Evolutionary conservation across 1,140 invertebrate genomes (phyloP), one percentile per base, ranked within the genome.

Genomic region (Drosophila carrolli): DNA sequence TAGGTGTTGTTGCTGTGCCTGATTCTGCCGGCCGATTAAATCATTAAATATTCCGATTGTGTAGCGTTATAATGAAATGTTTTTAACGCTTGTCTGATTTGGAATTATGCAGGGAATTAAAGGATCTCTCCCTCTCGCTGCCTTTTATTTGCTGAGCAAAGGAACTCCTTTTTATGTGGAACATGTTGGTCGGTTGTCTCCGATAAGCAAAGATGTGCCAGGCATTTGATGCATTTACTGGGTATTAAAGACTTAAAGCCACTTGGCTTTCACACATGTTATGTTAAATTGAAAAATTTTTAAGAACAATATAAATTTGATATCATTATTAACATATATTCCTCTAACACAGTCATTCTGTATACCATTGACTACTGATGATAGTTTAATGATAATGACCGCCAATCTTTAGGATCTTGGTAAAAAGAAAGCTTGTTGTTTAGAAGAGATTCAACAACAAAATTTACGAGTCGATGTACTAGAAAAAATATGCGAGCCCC

Each of bases 21-120:
- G 88, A 88, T 91, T 74, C 62, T 60, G 44, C 44, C 61, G 46
- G 53, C 62, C 86, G 90, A 91, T 91, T 91, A 91, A 91, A 91
- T 91, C 90, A 91, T 91, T 91, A 91, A 91, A 91, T 91, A 91
- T 91, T 91, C 90, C 77, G 90, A 91, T 91, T 91, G 90, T 91
- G 90, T 91, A 90, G 90, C 90, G 80, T 89, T 91, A 91, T 91
- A 91, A 91, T 91, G 90, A 91, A 91, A 91, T 90, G 90, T 91
- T 91, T 88, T 91, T 91, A 91, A 81, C 84, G 84, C 84, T 89
- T 89, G 84, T 89, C 84, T 89, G 84, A 89, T 89, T 89, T 83
- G 85, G 70, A 89, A 89, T 89, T 89, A 89, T 89, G 81, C 84
- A 75, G 68, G 50, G 84, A 89, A 89, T 89, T 89, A 89, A 89